These are phyloP conservation scores for Paracentrotus lividus DNA, from an alignment of 53 echinoderm and acorn worm species.

Conservation along the genomic window DNA sequence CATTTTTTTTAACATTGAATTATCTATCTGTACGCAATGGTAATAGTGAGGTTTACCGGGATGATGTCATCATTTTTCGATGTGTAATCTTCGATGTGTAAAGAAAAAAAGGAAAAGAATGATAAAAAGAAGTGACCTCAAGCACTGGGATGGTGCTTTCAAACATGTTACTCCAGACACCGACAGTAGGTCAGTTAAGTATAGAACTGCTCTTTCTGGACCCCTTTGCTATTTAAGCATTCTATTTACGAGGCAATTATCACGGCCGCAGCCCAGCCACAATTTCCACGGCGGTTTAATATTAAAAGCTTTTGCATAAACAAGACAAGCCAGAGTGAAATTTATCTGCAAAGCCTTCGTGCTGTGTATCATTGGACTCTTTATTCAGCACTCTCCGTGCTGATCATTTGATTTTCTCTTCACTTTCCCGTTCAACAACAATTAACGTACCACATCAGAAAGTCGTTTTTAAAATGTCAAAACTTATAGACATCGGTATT, in stretches of 20 bases:
- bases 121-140: neutral
- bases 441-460: neutral
- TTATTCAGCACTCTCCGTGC: neutral
- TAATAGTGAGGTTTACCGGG: too few species aligned
- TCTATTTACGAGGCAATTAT: neutral
- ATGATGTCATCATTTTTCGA: too few species aligned
- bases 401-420: neutral
- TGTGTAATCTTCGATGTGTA: too few species aligned
- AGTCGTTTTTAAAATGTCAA: neutral
- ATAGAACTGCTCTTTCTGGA: neutral
- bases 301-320: conserved; percentile 23
- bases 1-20: too few species aligned
- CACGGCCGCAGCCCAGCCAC: neutral
- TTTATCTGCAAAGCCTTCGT: neutral
- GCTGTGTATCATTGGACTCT: neutral
- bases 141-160: neutral
- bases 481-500: neutral
- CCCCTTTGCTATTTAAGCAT: neutral
- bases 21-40: too few species aligned
- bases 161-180: neutral
- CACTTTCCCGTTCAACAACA: neutral
- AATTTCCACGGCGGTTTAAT: neutral
- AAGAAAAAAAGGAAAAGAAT: neutral
- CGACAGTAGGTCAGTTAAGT: too few species aligned
- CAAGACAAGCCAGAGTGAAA: neutral